A percentile compares a stretch with the other conserved stretches of the same genome.
Conservation (phyloP, 2,113 vertebrate species). For the Tupaia tana region DNA sequence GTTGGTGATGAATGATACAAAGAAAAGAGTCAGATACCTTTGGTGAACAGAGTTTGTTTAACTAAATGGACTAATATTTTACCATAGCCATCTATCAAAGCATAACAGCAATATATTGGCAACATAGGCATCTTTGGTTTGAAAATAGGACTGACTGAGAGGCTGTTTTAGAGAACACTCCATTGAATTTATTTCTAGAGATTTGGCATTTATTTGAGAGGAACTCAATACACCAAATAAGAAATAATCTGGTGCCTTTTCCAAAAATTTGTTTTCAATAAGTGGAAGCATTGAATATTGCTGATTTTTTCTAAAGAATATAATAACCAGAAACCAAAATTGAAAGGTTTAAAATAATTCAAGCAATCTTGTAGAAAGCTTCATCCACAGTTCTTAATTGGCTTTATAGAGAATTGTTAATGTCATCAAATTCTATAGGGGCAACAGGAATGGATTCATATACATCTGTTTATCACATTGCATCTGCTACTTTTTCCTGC, state of each 20-base stretch:
- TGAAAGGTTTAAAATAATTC: constrained; percentile 31
- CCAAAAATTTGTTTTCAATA: constrained; percentile 31
- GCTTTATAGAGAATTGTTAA: constrained; percentile 54
- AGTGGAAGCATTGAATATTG: constrained; percentile 56
- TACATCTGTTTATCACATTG: constrained; percentile 28
- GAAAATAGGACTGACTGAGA: constrained; percentile 76
- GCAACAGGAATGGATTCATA: constrained; percentile 17
- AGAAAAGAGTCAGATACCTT: constrained; percentile 75
- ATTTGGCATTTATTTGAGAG: constrained; percentile 57
- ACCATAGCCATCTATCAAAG: constrained; percentile 70
- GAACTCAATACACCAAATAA: constrained; percentile 60
- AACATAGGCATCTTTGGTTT: constrained; percentile 76
- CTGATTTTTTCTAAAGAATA: constrained; percentile 60
- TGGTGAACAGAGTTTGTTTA: constrained; percentile 78
- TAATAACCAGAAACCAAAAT: neutral
- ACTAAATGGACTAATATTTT: constrained; percentile 79
- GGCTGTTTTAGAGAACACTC: constrained; percentile 52
- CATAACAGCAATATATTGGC: constrained; percentile 72
- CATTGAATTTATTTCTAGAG: constrained; percentile 61
- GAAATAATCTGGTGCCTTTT: constrained; percentile 54
- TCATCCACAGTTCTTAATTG: constrained; percentile 59
- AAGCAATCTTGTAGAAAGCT: constrained; percentile 36
- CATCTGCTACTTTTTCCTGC: neutral
- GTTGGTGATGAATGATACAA: constrained; percentile 77
- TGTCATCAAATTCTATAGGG: constrained; percentile 77